Evolutionary conservation across 2,113 vertebrate genomes (phyloP), one percentile per base, ranked within the genome.

Genomic region (Myotis lucifugus): DNA sequence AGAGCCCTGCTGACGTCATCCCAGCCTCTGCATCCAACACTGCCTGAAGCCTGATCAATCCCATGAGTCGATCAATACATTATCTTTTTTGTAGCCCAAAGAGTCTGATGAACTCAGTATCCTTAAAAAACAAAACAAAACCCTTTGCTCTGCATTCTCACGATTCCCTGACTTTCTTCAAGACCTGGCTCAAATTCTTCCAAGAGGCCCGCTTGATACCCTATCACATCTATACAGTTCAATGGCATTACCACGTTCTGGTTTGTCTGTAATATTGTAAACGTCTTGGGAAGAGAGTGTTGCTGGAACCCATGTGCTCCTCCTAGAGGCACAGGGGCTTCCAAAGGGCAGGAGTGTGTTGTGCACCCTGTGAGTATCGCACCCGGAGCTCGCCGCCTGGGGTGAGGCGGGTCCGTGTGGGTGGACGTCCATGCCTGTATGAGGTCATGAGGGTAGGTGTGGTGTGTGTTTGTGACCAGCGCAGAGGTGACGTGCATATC

Each of bases 331-430:
- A 1, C 1, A 7, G 72, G 46, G 34, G 77, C 14, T 82, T 64
- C 94, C 1, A 0, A n/a, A 46, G 46, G 59, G 2, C 2, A 8
- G 14, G 6, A 14, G 21, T 5, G 54, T 1, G 8, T 2, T 12
- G 14, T 15, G 82, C 2, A 2, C 48, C 54, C 34, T 27, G 8
- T n/a, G 42, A 48, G 32, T 8, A 6, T 17, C 46, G 64, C 11
- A 6, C 7, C 0, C 8, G 34, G 61, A 67, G 19, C 8, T 77
- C 32, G 23, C 59, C 3, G 2, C 40, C 6, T 10, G n/a, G 64
- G 70, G 9, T 50, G 74, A 37, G 52, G 67, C 50, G 50, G 14
- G 42, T 3, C 25, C 6, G 27, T 52, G 48, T 46, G 56, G 72
- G 83, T 72, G 34, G 25, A 70, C 5, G 14, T n/a, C 9, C 81